Evolutionary conservation across 2,888 invertebrate species (phyloP), one percentile per base, ranked within the genome.

Genomic region (Chrysina gloriosa): DNA sequence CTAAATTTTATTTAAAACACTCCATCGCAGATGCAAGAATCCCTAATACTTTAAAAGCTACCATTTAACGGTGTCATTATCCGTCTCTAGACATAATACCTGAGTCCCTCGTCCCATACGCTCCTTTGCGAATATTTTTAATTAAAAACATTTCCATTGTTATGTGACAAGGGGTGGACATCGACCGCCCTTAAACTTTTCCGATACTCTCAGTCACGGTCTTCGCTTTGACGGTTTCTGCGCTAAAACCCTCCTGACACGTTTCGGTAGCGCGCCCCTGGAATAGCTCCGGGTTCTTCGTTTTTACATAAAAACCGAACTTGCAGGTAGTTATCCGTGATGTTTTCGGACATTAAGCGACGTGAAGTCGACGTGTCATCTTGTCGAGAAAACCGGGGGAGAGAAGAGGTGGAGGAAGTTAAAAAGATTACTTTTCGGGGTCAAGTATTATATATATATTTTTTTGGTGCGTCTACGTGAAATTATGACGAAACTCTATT

Each of bases 111-210:
- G 19, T 9, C 34, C 11, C 16, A 34, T 34, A 6, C 21, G 19
- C 14, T 11, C 16, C 25, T 25, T 42, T 25, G 42, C 42, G 42
- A 42, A 42, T 27, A 27, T 36, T 42, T 61, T 61, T 61, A 61
- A 61, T 61, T 61, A 61, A 61, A 61, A 61, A 61, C 58, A 61
- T 61, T 52, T 27, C 65, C 45, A 54, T 65, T 65, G 65, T 65
- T 65, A 54, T 52, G 65, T 65, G 65, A 65, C 65, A 65, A 54
- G 65, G 65, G 65, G 54, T 65, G 65, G 65, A 65, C 65, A 45
- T 34, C 31, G 39, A 31, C 56, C 19, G 63, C 31, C 42, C 34
- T 48, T 14, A 34, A 19, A 31, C n/a, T 29, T 52, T 16, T 47
- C n/a, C 9, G 3, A 23, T n/a, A 23, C 23, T 39, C 5, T 19